These are phyloP conservation scores for Araneus ventricosus DNA, from an alignment of 1,140 invertebrate genomes.

Conservation along the genomic window DNA sequence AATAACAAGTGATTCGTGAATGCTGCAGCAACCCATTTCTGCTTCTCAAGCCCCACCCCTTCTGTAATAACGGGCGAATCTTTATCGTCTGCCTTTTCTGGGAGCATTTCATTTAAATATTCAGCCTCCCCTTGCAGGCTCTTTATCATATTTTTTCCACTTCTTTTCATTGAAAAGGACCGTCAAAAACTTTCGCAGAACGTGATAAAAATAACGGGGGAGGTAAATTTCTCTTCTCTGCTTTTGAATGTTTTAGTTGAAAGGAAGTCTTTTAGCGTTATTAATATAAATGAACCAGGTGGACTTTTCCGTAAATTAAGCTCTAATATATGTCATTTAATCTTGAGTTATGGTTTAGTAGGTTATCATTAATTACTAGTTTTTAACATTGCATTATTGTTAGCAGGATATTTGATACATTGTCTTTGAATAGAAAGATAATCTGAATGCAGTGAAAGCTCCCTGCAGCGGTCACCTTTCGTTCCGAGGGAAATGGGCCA, in stretches of 20 bases:
- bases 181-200: background rate
- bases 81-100: conserved; percentile 49
- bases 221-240: background rate
- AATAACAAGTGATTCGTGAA: conserved; percentile 62
- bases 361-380: background rate
- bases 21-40: background rate
- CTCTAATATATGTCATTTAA: background rate
- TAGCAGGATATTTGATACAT: too few species aligned
- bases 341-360: background rate
- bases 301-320: background rate
- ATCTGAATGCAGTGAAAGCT: too few species aligned
- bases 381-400: background rate
- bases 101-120: conserved; percentile 39
- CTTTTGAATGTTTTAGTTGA: background rate
- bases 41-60: conserved; percentile 1
- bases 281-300: background rate
- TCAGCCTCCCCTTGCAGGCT: background rate
- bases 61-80: conserved; percentile 42
- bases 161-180: background rate
- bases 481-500: too few species aligned
- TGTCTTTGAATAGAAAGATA: too few species aligned
- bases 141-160: background rate
- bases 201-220: conserved; percentile 24
- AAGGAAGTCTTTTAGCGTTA: background rate
- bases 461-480: too few species aligned